Conservation (phyloP, 2,113 vertebrate genomes). For the Tachycineta bicolor region DNA sequence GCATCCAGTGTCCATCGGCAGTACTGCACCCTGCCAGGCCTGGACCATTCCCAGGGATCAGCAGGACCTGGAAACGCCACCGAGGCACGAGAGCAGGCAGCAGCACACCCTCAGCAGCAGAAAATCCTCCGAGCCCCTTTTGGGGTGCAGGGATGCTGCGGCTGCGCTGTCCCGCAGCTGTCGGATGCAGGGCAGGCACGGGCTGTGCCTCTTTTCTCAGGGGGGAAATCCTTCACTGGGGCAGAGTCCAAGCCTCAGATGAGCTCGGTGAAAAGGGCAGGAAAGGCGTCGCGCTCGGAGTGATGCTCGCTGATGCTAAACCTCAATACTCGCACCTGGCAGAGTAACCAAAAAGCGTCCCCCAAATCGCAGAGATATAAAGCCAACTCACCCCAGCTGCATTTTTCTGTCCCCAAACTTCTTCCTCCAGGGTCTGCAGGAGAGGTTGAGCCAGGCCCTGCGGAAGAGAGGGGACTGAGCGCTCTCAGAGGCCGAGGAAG, state of each 20-base stretch:
- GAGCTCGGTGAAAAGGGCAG: neutral
- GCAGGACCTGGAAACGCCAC: neutral
- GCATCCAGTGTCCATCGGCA: neutral
- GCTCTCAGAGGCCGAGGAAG: neutral
- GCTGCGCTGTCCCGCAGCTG: neutral
- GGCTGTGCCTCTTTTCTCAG: neutral
- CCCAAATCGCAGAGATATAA: neutral
- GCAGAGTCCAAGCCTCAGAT: neutral
- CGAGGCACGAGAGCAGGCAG: neutral
- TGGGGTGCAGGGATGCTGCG: accelerated
- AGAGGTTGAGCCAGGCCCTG: neutral
- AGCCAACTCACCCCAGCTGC: neutral
- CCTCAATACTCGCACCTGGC: no score
- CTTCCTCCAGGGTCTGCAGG: neutral
- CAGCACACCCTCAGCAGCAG: neutral
- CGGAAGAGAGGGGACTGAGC: neutral
- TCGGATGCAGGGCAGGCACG: accelerated
- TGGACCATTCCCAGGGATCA: neutral
- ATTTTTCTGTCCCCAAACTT: neutral
- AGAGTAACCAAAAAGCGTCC: neutral
- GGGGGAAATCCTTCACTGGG: neutral
- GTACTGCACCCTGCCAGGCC: neutral
- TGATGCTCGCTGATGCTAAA: neutral
- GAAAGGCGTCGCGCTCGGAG: accelerated
- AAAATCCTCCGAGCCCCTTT: accelerated